These are phyloP conservation scores for Pristionchus japonicus DNA, from an alignment of 2,888 invertebrate genomes.

Conservation along the genomic window DNA sequence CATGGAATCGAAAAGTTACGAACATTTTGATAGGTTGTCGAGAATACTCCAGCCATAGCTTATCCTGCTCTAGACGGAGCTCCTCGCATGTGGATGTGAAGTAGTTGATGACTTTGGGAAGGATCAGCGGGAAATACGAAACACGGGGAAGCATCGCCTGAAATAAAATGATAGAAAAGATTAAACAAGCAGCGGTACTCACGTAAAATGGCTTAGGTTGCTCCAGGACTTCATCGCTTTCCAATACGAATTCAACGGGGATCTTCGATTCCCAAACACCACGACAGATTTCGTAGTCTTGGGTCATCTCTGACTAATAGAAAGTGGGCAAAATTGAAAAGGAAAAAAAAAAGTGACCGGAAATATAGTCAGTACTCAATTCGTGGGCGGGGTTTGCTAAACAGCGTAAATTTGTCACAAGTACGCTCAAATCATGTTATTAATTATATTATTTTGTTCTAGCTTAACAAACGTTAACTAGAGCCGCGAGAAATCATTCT, in stretches of 20 bases:
- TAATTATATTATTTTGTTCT: neutral
- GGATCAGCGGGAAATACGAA: slow-evolving; percentile 67
- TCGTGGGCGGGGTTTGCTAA: neutral
- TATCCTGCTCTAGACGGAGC: slow-evolving; percentile 54
- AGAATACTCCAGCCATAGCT: slow-evolving; percentile 66
- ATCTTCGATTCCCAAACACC: slow-evolving; percentile 96
- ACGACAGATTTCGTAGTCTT: slow-evolving; percentile 90
- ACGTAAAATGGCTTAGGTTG: slow-evolving; percentile 57
- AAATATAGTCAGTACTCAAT: neutral
- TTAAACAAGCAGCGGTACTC: neutral
- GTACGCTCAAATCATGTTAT: neutral
- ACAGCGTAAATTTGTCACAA: slow-evolving; percentile 30
- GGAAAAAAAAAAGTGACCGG: neutral
- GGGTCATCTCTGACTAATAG: slow-evolving; percentile 19
- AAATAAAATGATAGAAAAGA: neutral
- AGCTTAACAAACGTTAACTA: no score
- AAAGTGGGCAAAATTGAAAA: neutral
- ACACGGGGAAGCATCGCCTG: slow-evolving; percentile 69
- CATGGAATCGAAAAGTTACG: neutral
- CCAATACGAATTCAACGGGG: slow-evolving; percentile 91
- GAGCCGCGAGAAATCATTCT: no score
- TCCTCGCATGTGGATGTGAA: slow-evolving; percentile 55
- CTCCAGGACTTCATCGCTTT: slow-evolving; percentile 83
- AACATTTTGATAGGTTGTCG: slow-evolving; percentile 67
- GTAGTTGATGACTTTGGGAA: slow-evolving; percentile 58